Conservation (phyloP, 2,888 invertebrate species). For the Anthrax anthrax region DNA sequence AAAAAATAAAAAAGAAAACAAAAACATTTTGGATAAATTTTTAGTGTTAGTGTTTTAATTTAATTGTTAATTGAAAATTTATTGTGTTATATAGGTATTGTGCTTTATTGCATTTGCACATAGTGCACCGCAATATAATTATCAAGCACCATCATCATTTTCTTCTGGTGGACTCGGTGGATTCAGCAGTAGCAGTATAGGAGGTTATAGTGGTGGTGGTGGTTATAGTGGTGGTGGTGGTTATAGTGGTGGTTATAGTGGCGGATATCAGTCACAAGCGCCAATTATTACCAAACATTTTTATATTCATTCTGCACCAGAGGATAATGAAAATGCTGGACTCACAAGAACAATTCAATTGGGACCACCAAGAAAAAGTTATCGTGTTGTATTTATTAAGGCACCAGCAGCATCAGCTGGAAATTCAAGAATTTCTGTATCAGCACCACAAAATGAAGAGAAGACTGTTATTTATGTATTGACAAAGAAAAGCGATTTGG, state of each 20-base stretch:
- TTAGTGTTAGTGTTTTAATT: neutral
- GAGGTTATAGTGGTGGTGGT: too few relatives aligned
- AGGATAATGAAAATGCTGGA: constrained; percentile 9
- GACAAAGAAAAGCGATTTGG: constrained; percentile 28
- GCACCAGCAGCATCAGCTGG: constrained; percentile 30
- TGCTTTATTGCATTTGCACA: neutral
- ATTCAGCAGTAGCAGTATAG: neutral
- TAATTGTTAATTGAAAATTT: neutral
- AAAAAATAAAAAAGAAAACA: too few relatives aligned
- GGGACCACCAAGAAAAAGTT: constrained; percentile 31
- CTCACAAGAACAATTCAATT: constrained; percentile 11
- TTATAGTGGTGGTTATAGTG: neutral
- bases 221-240: neutral
- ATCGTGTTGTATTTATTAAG: constrained; percentile 33
- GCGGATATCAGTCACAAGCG: neutral
- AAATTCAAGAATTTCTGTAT: constrained; percentile 24
- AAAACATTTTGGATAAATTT: too few relatives aligned
- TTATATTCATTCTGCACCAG: constrained; percentile 15
- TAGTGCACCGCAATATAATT: neutral
- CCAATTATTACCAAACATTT: constrained; percentile 11
- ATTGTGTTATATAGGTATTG: neutral
- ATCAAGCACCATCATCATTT: neutral
- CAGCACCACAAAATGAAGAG: constrained; percentile 29
- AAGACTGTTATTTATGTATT: constrained; percentile 35
- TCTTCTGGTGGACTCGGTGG: neutral